Evolutionary conservation across 2,797 vertebrate genomes (phyloP), one percentile per base, ranked within the genome.

Genomic region (Ciconia nigra): DNA sequence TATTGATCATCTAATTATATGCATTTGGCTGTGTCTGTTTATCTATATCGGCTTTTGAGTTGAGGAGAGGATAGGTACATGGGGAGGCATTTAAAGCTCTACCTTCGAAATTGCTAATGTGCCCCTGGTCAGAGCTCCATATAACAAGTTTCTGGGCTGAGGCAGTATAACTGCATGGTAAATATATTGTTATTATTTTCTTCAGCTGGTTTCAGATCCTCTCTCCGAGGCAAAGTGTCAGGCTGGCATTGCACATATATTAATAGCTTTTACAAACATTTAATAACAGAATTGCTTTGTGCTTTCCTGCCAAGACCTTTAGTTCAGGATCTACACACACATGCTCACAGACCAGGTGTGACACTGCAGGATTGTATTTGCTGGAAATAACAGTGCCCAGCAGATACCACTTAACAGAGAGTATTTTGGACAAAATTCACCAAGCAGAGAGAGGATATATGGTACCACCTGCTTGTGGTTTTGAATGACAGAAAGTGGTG

Each of bases 1-100:
- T 95, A 95, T 89, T 61, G 86, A 95, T 89, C 79, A 83, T 86
- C 84, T 94, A 33, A 83, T 92, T 94, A 51, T 15, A 59, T 86
- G 65, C 81, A 86, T 93, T 95, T 94, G 83, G 28, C 87, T 58
- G 41, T 62, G 61, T 63, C 95, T 95, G 69, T 81, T 96, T 87
- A 65, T 92, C 89, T 85, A 8, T 77, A 61, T 31, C 78, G 93
- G 72, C 65, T 94, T 67, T 77, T 44, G 44, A 73, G 70, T 67
- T 63, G 70, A 84, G 86, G 63, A 92, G 52, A 67, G 65, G 35
- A n/a, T 4, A 24, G 82, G 58, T 25, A 71, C 76, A 62, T 13
- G 1, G 76, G 63, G 69, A 95, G 55, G 39, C 76, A 69, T 87
- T 95, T 74, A 85, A 94, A 90, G 47, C 84, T 88, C 54, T 92